These are phyloP conservation scores for Glyptemys insculpta DNA, from an alignment of 2,797 vertebrate genomes.

Conservation along the genomic window DNA sequence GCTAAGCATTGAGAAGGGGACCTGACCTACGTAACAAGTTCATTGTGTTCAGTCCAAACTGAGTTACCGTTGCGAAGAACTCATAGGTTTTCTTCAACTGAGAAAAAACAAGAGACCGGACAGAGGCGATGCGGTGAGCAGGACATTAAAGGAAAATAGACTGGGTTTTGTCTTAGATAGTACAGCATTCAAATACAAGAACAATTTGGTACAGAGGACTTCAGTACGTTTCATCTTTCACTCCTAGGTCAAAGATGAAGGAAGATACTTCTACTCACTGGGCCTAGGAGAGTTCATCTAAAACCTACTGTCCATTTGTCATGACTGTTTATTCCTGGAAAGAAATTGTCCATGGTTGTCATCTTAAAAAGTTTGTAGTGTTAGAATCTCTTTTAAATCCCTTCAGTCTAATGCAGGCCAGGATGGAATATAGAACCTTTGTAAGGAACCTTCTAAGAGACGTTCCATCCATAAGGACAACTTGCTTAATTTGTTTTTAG, in stretches of 20 bases:
- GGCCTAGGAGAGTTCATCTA: conserved; percentile 68
- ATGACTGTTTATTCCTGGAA: conserved; percentile 53
- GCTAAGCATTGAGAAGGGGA: conserved; percentile 9
- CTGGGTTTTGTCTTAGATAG: conserved; percentile 38
- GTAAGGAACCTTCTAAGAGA: conserved; percentile 94
- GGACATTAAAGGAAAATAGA: not conserved
- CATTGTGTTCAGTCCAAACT: accelerated
- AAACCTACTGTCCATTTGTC: conserved; percentile 65
- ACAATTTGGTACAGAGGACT: not conserved
- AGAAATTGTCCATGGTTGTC: conserved; percentile 59
- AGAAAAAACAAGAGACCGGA: conserved; percentile 24
- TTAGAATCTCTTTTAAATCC: conserved; percentile 51
- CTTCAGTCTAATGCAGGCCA: conserved; percentile 93
- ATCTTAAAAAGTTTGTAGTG: conserved; percentile 64
- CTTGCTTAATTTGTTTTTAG: conserved; percentile 94
- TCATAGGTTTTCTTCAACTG: not conserved
- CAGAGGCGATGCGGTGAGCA: not conserved
- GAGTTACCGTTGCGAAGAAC: not conserved
- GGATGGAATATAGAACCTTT: conserved; percentile 93
- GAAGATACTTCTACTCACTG: conserved; percentile 32
- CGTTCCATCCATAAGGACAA: conserved; percentile 97
- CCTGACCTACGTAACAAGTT: not conserved
- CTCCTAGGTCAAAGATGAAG: conserved; percentile 8
- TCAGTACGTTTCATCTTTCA: not conserved
- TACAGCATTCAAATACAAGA: not conserved